Conservation (phyloP, 30 jellyfish, hydroid and myxozoan genomes). For the Mastigias papua region DNA sequence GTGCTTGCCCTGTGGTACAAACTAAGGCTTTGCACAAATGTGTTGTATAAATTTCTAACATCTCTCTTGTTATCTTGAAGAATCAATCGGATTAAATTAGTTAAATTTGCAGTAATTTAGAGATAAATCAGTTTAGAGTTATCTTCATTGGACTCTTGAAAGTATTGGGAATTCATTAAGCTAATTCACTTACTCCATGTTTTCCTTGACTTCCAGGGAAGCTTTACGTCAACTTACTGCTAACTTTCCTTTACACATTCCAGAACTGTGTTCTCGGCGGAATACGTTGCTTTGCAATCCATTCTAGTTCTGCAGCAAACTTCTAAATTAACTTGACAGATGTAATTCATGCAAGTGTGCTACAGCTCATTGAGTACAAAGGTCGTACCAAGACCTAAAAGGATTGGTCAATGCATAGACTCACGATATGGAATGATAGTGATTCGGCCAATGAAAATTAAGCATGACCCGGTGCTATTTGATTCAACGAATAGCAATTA, state of each 20-base stretch:
- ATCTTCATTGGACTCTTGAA: too few relatives aligned
- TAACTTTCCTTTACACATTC: background rate
- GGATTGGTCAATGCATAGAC: conserved; percentile 8
- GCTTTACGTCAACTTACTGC: too few relatives aligned
- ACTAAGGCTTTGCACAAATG: too few relatives aligned
- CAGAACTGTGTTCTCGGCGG: background rate
- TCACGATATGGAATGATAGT: conserved; percentile 64
- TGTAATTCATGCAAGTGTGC: conserved; percentile 3
- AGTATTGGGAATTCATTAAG: too few relatives aligned
- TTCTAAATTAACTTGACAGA: background rate
- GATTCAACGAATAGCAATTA: conserved; percentile 20
- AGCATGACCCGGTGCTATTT: conserved; percentile 41
- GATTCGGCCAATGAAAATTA: conserved; percentile 48
- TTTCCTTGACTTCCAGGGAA: too few relatives aligned
- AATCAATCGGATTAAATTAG: too few relatives aligned
- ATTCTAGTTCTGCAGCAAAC: background rate
- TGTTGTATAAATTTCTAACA: too few relatives aligned
- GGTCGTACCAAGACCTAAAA: conserved; percentile 8
- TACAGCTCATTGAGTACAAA: conserved; percentile 20
- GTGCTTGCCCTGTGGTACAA: too few relatives aligned
- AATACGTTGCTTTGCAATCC: background rate
- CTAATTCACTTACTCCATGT: too few relatives aligned
- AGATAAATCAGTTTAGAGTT: too few relatives aligned
- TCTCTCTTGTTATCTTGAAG: too few relatives aligned
- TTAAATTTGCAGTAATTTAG: too few relatives aligned